These are phyloP conservation scores for Calliopsis andreniformis DNA, from an alignment of 1,140 invertebrate species.

Conservation along the genomic window DNA sequence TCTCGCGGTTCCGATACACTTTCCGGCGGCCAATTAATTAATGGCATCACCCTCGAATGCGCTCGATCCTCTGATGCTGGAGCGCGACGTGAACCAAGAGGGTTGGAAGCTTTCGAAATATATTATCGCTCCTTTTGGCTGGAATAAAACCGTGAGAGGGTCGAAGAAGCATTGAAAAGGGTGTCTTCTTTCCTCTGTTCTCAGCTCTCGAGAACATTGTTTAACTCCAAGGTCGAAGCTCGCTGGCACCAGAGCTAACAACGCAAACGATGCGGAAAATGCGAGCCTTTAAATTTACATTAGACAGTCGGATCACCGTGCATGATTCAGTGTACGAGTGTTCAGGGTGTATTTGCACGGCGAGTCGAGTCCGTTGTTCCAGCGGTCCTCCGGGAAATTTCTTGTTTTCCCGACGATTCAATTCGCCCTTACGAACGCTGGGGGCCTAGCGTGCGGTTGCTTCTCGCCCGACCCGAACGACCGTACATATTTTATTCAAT, in stretches of 20 bases:
- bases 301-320: constrained; percentile 41
- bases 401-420: constrained; percentile 53
- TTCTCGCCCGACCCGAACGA: constrained; percentile 25
- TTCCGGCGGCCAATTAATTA: constrained; percentile 55
- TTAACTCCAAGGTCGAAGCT: neutral
- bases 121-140: too few relatives aligned
- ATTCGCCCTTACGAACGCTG: constrained; percentile 24
- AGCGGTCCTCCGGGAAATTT: constrained; percentile 61
- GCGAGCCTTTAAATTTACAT: constrained; percentile 35
- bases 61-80: too few relatives aligned
- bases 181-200: too few relatives aligned
- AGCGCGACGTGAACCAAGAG: neutral
- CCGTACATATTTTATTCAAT: constrained; percentile 60
- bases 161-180: too few relatives aligned
- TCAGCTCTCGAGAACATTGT: too few relatives aligned
- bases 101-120: too few relatives aligned
- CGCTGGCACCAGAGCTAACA: neutral
- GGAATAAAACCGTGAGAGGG: too few relatives aligned
- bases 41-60: neutral
- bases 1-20: constrained; percentile 40
- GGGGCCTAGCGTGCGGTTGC: constrained; percentile 8
- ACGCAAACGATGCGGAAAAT: constrained; percentile 21
- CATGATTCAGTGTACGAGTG: constrained; percentile 51
- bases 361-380: constrained; percentile 27
- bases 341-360: constrained; percentile 41